These are phyloP conservation scores for Hipparchia semele DNA, from an alignment of 2,888 invertebrate species.

Conservation along the genomic window DNA sequence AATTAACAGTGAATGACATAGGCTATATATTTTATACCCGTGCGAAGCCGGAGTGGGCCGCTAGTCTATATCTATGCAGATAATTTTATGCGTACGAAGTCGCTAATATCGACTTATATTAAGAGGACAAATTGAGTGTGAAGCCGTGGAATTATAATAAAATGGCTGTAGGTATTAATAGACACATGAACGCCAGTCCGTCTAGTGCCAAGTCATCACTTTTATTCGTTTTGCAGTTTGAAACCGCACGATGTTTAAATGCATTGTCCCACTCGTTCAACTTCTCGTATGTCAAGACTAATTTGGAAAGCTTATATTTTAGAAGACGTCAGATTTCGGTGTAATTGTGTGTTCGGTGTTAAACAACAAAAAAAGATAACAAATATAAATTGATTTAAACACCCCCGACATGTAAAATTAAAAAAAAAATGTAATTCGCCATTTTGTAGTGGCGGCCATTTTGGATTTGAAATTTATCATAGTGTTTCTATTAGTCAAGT, in stretches of 20 bases:
- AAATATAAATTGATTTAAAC: no score
- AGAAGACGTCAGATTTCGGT: neutral
- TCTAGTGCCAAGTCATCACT: constrained; percentile 32
- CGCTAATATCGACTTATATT: neutral
- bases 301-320: neutral
- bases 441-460: no score
- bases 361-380: no score
- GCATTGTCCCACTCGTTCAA: constrained; percentile 21
- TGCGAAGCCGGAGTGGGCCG: no score
- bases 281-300: neutral
- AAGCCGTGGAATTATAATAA: constrained; percentile 24
- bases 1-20: no score
- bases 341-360: no score
- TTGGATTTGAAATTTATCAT: no score
- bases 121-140: constrained; percentile 20
- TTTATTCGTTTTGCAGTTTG: constrained; percentile 28
- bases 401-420: no score
- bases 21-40: no score
- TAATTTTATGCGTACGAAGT: neutral
- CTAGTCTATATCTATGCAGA: no score
- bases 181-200: constrained; percentile 25
- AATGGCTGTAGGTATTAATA: constrained; percentile 30
- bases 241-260: constrained; percentile 20
- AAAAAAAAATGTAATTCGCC: no score
- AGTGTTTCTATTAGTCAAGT: no score